phyloP scores from a whole-genome alignment of 2,888 invertebrate species.

The Dynastes hyllus region DNA sequence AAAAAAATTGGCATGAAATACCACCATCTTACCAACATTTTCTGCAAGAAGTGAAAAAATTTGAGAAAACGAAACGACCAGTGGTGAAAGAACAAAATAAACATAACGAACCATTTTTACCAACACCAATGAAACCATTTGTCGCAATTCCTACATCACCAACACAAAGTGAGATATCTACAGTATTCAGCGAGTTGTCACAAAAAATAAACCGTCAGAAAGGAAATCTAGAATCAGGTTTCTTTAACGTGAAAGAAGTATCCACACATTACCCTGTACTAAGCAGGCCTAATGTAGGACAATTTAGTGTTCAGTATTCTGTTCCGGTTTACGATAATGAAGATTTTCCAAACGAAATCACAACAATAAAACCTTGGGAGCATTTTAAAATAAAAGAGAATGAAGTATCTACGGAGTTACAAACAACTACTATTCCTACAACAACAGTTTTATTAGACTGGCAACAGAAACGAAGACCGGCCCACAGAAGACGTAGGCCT shows the following conservation, averaged over 20 bases:
- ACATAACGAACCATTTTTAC: slow-evolving; percentile 64
- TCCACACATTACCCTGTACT: slow-evolving; percentile 70
- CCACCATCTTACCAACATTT: slow-evolving; percentile 55
- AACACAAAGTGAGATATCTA: slow-evolving; percentile 68
- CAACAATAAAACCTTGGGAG: slow-evolving; percentile 51
- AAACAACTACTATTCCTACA: slow-evolving; percentile 51
- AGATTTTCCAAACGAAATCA: slow-evolving; percentile 54
- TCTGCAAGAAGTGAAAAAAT: slow-evolving; percentile 48
- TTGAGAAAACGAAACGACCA: slow-evolving; percentile 35
- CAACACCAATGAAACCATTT: slow-evolving; percentile 68
- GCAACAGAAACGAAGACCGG: slow-evolving; percentile 54
- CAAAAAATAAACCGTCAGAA: slow-evolving; percentile 61
- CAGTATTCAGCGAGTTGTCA: slow-evolving; percentile 67
- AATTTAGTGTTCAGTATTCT: slow-evolving; percentile 52
- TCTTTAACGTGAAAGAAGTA: slow-evolving; percentile 69
- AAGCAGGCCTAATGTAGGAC: slow-evolving; percentile 60
- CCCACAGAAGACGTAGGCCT: slow-evolving; percentile 58
- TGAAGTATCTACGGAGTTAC: slow-evolving; percentile 51
- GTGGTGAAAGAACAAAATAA: slow-evolving; percentile 49
- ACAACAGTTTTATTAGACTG: slow-evolving; percentile 49
- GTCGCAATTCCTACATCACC: slow-evolving; percentile 66
- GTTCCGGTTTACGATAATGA: slow-evolving; percentile 37
- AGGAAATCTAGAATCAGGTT: slow-evolving; percentile 59
- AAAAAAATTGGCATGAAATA: slow-evolving; percentile 62
- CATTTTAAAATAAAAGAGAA: slow-evolving; percentile 36